Evolutionary conservation across 2,797 vertebrate genomes (phyloP), one percentile per base, ranked within the genome.

Genomic region (Botia almorhae): DNA sequence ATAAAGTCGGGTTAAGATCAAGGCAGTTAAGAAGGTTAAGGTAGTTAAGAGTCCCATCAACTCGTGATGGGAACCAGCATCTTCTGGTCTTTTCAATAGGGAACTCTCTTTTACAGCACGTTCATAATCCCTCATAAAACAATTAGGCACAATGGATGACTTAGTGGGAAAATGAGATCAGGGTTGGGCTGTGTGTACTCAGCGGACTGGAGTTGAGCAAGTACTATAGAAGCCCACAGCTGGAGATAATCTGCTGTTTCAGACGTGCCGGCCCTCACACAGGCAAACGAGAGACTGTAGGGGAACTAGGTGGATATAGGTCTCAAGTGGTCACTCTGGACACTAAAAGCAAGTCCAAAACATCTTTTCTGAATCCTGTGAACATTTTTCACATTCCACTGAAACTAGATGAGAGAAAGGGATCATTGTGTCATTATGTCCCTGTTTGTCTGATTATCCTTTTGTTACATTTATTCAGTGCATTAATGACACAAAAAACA

Each of bases 311-410:
- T 33, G 33, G 33, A 84, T 74, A 85, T 29, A 53, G 1, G 58
- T 84, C 83, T 86, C 33, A 33, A 33, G 33, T 33, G 33, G 33
- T 33, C 33, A 33, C 33, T 33, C 4, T 33, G 33, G 33, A 33
- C 33, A 33, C 33, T 78, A 67, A 69, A 74, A 73, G 82, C 86
- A 89, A n/a, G 67, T 83, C 78, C 70, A 33, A 33, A 33, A 33
- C 33, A 33, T 33, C 33, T 33, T 33, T 74, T 72, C 80, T 53
- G 17, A 81, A 81, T 81, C 81, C 68, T 50, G 21, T 80, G 69
- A 36, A 64, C 82, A 88, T 90, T 87, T 84, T 82, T 89, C 55
- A 76, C 80, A 92, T 91, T 88, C 87, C 87, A 83, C 77, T 76
- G 13, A 82, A 82, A 82, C 73, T 75, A 19, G 29, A 16, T 33